Evolutionary conservation across 2,888 invertebrate genomes (phyloP).

Genomic region (Anticlea derivata): DNA sequence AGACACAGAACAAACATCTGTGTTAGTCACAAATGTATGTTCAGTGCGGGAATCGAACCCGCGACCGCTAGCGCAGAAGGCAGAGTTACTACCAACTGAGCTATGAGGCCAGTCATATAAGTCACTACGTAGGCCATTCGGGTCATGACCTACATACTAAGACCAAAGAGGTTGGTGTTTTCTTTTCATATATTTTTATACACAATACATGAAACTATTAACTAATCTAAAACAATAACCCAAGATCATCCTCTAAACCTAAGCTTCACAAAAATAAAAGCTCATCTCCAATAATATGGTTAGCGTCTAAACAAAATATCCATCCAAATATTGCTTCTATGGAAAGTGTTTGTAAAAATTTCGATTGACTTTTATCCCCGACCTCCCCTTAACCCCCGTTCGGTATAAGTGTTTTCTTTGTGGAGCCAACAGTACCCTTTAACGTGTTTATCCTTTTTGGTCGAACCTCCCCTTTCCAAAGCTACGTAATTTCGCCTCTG

Average conservation of each 20-base stretch:
- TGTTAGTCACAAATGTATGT: too few relatives aligned
- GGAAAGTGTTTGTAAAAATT: conserved; percentile 62
- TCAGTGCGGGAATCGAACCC: too few relatives aligned
- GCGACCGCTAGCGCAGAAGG: too few relatives aligned
- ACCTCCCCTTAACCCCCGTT: conserved; percentile 45
- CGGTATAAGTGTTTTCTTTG: conserved; percentile 80
- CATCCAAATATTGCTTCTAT: conserved; percentile 27
- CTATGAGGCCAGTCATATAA: too few relatives aligned
- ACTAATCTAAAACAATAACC: background rate
- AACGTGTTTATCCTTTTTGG: conserved; percentile 79
- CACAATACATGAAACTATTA: too few relatives aligned
- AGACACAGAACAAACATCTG: too few relatives aligned
- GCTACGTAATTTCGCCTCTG: conserved; percentile 59
- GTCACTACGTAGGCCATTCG: too few relatives aligned
- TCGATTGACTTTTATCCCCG: conserved; percentile 68
- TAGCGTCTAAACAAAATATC: conserved; percentile 29
- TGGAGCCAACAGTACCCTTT: conserved; percentile 76
- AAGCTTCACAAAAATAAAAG: conserved; percentile 20
- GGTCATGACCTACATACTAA: too few relatives aligned
- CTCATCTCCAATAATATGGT: conserved; percentile 22
- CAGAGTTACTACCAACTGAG: too few relatives aligned
- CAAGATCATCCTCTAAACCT: conserved; percentile 11
- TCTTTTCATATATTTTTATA: too few relatives aligned
- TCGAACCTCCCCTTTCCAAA: conserved; percentile 63
- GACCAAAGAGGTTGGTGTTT: too few relatives aligned